These are phyloP conservation scores for Cyanocitta stelleri DNA, from an alignment of 2,113 vertebrate species.

Conservation along the genomic window DNA sequence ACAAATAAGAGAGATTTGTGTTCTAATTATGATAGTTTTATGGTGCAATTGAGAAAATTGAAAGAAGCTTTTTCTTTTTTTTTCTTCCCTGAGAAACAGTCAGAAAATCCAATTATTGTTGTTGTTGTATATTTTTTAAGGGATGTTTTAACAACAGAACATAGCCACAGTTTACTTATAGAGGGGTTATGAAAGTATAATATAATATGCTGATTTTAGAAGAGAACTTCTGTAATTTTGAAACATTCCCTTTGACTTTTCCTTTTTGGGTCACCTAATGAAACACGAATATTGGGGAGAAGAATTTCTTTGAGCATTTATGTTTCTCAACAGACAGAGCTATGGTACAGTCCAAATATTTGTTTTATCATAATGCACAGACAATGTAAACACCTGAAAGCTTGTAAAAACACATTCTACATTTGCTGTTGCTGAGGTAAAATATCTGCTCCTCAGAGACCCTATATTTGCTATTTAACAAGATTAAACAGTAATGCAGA, in stretches of 20 bases:
- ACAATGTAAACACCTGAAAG: constrained; percentile 52
- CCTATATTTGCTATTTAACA: neutral
- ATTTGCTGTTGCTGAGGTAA: constrained; percentile 32
- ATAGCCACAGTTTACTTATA: neutral
- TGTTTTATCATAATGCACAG: constrained; percentile 56
- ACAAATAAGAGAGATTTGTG: neutral
- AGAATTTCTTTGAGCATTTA: constrained; percentile 22
- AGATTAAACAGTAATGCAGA: neutral
- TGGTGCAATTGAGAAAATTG: neutral
- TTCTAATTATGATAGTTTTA: constrained; percentile 13
- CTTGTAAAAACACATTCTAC: constrained; percentile 36
- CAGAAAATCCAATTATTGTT: neutral
- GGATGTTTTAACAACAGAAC: neutral
- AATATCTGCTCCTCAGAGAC: constrained; percentile 23
- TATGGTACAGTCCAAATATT: constrained; percentile 39
- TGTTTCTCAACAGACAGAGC: constrained; percentile 40
- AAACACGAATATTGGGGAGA: constrained; percentile 18
- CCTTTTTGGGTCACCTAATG: constrained; percentile 14
- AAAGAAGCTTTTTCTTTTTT: neutral
- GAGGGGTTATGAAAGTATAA: neutral
- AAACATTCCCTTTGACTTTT: constrained; percentile 5
- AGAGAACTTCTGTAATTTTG: neutral
- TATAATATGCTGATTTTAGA: neutral
- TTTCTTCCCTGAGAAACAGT: neutral
- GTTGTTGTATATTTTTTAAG: neutral